Conservation (phyloP, 2,113 vertebrate species). For the Nycticryphes semicollaris region DNA sequence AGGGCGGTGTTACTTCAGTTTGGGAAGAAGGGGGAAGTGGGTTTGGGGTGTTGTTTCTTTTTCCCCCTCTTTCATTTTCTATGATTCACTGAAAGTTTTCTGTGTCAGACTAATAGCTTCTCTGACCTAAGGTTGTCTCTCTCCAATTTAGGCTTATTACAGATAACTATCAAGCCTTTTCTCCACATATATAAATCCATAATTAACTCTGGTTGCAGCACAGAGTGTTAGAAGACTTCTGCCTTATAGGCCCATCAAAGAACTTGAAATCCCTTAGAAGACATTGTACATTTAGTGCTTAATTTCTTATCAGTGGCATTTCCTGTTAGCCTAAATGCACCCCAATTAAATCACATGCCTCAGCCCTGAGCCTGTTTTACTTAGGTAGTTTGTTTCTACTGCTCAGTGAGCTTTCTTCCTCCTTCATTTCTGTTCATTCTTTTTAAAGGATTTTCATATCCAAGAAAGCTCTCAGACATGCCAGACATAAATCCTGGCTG, state of each 20-base stretch:
- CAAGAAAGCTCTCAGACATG: neutral
- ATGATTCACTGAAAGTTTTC: neutral
- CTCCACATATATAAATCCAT: neutral
- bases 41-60: neutral
- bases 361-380: neutral
- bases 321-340: slow-evolving; percentile 37
- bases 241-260: neutral
- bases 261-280: slow-evolving; percentile 38
- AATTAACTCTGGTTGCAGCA: slow-evolving; percentile 27
- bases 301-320: slow-evolving; percentile 60
- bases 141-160: slow-evolving; percentile 28
- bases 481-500: neutral
- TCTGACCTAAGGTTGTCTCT: slow-evolving; percentile 30
- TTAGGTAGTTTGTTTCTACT: slow-evolving; percentile 3
- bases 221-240: neutral
- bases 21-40: neutral
- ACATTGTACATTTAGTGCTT: slow-evolving; percentile 37
- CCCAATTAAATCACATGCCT: slow-evolving; percentile 46
- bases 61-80: neutral
- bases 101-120: slow-evolving; percentile 21
- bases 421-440: neutral
- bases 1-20: neutral
- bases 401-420: neutral
- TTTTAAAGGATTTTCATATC: slow-evolving; percentile 22
- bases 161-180: slow-evolving; percentile 32